Evolutionary conservation across 53 echinoderm and acorn worm genomes (phyloP), one percentile per base, ranked within the genome.

Genomic region (Crossaster papposus): DNA sequence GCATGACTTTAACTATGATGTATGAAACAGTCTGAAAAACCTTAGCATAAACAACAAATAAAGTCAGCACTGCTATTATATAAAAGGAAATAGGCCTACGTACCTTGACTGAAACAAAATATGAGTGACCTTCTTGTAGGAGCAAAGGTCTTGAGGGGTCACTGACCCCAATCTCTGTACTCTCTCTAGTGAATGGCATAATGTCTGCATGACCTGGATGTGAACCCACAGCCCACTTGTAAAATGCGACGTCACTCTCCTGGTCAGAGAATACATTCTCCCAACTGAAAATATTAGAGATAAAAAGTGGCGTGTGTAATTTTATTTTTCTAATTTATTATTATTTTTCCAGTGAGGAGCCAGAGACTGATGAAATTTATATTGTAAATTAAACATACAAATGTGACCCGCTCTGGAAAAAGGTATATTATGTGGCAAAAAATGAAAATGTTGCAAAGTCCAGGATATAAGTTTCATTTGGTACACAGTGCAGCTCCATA

Each of bases 181-280:
- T 81, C 32, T 29, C 44, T 54, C 37, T n/a, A 13, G 58, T 73
- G 71, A 81, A 90, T 10, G 90, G 90, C 71, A 81, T 51, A 24
- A 90, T 81, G 50, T 90, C 90, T n/a, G 34, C 81, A 54, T 70
- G 54, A 30, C 90, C 90, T 28, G 90, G 81, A 26, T 22, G 80
- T 30, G 90, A 90, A 9, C 81, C 81, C 4, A 82, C 54, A 11
- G 70, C 72, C 90, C 90, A 90, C 54, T 90, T 82, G 72, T 92
- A 92, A 53, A 20, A 81, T 11, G 70, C 81, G 14, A 92, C 79
- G 6, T 89, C 92, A 89, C 88, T 87, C 65, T 92, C 89, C 18
- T 15, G 17, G 71, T 92, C 92, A 7, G 63, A 55, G 53, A 92
- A 89, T 2, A 82, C 54, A 50, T 79, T 72, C 36, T 80, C 36